Evolutionary conservation across 2,888 invertebrate species (phyloP).

Genomic region (Phengaris alcon): DNA sequence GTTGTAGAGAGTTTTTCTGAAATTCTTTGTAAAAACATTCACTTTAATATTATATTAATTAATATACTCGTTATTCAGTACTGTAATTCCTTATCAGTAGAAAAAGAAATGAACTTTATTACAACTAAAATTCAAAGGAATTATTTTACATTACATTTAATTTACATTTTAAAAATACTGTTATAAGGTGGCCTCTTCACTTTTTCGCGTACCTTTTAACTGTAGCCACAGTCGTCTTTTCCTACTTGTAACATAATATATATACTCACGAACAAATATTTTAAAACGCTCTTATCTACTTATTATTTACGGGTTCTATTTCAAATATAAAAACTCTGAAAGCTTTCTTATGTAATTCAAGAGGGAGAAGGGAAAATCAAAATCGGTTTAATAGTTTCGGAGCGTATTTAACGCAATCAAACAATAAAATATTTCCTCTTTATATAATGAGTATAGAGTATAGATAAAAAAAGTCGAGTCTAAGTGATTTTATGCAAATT

Average conservation of each 20-base stretch:
- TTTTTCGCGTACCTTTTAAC: neutral
- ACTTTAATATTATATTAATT: slow-evolving; percentile 7
- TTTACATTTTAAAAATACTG: neutral
- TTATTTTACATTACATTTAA: neutral
- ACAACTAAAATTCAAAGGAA: neutral
- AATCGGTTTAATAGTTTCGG: too few relatives aligned
- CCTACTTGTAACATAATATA: too few relatives aligned
- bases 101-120: neutral
- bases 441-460: too few relatives aligned
- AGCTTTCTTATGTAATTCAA: too few relatives aligned
- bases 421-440: too few relatives aligned
- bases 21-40: neutral
- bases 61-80: neutral
- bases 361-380: too few relatives aligned
- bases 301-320: too few relatives aligned
- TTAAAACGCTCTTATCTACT: too few relatives aligned
- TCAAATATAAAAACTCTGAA: too few relatives aligned
- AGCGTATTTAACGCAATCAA: too few relatives aligned
- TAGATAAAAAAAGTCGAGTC: too few relatives aligned
- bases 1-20: neutral
- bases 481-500: neutral
- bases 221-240: neutral
- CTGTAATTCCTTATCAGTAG: neutral
- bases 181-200: neutral
- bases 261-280: too few relatives aligned